Percentiles rank a stretch among this genome's conserved stretches.
Evolutionary conservation across 2,113 vertebrate genomes (phyloP).

Genomic region (Boleophthalmus pectinirostris): DNA sequence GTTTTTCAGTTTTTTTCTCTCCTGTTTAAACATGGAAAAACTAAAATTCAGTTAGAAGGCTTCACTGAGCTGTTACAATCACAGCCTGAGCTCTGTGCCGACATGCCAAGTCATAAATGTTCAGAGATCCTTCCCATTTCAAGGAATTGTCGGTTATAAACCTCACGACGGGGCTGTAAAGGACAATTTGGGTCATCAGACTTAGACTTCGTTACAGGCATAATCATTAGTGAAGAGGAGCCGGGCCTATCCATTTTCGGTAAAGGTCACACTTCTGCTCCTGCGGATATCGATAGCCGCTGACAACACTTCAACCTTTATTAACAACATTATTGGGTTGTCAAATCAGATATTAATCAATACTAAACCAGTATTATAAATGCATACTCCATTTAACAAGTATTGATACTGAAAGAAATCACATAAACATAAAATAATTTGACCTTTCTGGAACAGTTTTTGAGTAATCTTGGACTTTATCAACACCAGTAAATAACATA

Average conservation of each 20-base stretch:
- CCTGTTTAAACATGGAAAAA: background rate
- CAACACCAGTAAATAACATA: too few relatives aligned
- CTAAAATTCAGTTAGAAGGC: background rate
- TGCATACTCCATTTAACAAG: too few relatives aligned
- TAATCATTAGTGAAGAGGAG: conserved; percentile 1
- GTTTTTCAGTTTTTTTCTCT: background rate
- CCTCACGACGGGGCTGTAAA: background rate
- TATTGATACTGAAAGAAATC: too few relatives aligned
- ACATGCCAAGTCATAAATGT: background rate
- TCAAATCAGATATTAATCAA: too few relatives aligned
- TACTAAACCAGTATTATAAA: too few relatives aligned
- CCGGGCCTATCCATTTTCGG: background rate
- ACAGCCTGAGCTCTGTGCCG: background rate
- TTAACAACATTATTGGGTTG: background rate
- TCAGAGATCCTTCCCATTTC: background rate
- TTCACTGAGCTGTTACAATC: background rate
- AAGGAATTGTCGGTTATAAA: background rate
- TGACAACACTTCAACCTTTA: background rate
- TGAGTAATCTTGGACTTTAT: too few relatives aligned
- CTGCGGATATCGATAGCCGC: background rate
- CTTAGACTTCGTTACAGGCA: background rate
- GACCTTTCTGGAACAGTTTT: too few relatives aligned
- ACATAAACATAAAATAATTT: too few relatives aligned
- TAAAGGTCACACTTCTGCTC: background rate
- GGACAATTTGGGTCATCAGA: conserved; percentile 1